Percentiles rank a stretch among this genome's conserved stretches.
Evolutionary conservation across 2,113 vertebrate genomes (phyloP).

Genomic region (Ranitomeya variabilis): DNA sequence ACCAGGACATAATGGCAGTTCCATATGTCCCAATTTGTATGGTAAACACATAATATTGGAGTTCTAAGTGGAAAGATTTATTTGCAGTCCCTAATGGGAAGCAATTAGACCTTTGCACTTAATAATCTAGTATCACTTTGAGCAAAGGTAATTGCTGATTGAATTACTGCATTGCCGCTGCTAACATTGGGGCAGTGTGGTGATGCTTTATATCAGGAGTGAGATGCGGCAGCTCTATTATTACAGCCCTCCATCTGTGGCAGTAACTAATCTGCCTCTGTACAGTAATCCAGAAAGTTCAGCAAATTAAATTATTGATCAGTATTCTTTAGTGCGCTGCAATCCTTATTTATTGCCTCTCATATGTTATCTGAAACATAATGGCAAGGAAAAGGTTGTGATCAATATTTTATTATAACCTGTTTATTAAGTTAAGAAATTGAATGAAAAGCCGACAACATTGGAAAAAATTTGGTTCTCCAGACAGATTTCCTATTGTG

Average conservation of each 20-base stretch:
- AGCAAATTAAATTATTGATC: conserved; percentile 43
- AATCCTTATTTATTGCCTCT: conserved; percentile 32
- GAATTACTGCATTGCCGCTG: neutral
- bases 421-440: conserved; percentile 12
- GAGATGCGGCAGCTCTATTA: neutral
- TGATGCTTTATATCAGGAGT: neutral
- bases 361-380: conserved; percentile 20
- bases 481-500: neutral
- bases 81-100: neutral
- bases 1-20: neutral
- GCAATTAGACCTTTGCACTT: conserved; percentile 12
- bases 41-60: neutral
- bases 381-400: conserved; percentile 29
- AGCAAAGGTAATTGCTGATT: neutral
- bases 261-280: neutral
- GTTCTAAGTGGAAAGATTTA: neutral
- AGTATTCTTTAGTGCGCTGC: neutral
- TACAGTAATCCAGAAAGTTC: conserved; percentile 31
- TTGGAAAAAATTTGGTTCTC: neutral
- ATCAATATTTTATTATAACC: conserved; percentile 39
- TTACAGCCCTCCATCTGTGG: neutral
- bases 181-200: too few species aligned
- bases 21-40: too few species aligned
- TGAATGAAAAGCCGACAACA: conserved; percentile 2
- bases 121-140: neutral